Conservation (phyloP, 2,888 invertebrate genomes). For the Calameuta filiformis region DNA sequence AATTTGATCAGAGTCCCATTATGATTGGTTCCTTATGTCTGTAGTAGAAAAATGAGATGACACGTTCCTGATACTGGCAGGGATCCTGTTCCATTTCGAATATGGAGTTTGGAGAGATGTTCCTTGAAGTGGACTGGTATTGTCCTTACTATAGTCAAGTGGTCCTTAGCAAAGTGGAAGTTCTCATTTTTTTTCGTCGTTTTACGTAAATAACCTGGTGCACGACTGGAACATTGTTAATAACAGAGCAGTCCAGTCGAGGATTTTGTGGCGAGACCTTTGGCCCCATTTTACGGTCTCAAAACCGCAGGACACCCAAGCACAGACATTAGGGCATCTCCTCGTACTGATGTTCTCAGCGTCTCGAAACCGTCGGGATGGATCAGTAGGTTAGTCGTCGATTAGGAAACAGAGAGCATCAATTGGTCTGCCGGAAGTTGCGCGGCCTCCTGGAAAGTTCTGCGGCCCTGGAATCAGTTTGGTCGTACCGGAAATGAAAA, state of each 20-base stretch:
- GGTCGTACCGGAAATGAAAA: neutral
- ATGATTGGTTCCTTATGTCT: neutral
- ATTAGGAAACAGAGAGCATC: neutral
- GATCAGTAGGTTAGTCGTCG: neutral
- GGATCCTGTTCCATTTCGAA: neutral
- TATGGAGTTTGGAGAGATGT: neutral
- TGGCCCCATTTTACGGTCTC: slow-evolving; percentile 27
- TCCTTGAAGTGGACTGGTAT: neutral
- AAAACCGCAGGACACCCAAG: slow-evolving; percentile 38
- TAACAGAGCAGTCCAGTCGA: neutral
- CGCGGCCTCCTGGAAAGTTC: neutral
- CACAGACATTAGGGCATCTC: neutral
- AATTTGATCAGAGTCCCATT: neutral
- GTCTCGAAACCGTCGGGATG: neutral
- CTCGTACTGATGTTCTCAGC: neutral
- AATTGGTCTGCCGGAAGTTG: neutral
- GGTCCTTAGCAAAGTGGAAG: neutral
- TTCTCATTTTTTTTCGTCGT: neutral
- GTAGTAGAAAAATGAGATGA: neutral
- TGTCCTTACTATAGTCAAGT: neutral
- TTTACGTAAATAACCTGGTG: neutral
- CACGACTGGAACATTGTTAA: neutral
- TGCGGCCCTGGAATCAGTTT: neutral
- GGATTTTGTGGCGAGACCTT: slow-evolving; percentile 26
- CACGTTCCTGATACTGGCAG: neutral